Base-by-base conservation (phyloP, 2,113 vertebrate genomes). In the Furnarius figulus region DNA sequence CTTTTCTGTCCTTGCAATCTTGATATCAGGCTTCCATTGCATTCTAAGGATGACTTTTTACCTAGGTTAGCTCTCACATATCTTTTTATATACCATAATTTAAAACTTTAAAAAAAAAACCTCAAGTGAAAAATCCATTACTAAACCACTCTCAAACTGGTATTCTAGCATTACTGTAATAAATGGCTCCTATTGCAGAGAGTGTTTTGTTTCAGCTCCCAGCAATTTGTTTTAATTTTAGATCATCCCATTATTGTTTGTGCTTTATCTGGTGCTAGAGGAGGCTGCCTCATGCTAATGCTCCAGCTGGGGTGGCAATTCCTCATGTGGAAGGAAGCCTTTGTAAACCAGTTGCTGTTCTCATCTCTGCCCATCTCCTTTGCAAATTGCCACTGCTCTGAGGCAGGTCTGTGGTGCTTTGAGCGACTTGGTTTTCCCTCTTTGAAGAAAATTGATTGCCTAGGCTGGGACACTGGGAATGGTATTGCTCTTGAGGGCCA, bases 171-270 rank as follows among this genome's bases (percentile, higher is more conserved):
- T 78, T 15, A 35, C 14, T 49, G 39, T 80, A 93, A 93, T 62
- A 87, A 93, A 87, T 15, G 10, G 19, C 73, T 83, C 63, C 76
- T 96, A 30, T 87, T 67, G 4, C 62, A 71, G 14, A 58, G 39
- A 39, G 18, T 71, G 75, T 66, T 96, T 94, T 94, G 62, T 91
- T 91, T 96, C 62, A 92, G 49, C 49, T 91, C 76, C 77, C 83
- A 90, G 73, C 28, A 95, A 95, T 90, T 82, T 85, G 24, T 95
- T 97, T 89, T 93, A 89, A 63, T 72, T 75, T 93, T 88, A 82
- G 47, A 61, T 78, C 83, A 74, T 82, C 59, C 46, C 68, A 19
- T 73, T 95, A 88, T 79, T 33, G 71, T 96, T 97, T 77, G 65
- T 67, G 17, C 67, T 87, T 85, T 27, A 39, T 61, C 37, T 49